These are phyloP conservation scores for Laupala kohalensis DNA, from an alignment of 1,140 invertebrate species.

Conservation along the genomic window DNA sequence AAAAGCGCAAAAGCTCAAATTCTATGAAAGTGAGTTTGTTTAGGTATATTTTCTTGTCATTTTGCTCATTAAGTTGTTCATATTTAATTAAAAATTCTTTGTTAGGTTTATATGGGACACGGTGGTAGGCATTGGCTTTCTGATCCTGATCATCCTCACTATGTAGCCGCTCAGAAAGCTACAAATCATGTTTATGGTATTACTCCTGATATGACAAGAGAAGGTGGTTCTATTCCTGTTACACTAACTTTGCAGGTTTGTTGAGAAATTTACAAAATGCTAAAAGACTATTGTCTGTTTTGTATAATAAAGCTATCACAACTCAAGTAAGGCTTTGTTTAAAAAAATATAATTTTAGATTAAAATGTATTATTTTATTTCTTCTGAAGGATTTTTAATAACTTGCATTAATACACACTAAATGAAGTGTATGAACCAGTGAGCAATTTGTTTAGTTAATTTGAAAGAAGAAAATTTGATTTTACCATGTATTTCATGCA, in stretches of 20 bases:
- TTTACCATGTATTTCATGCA: no score
- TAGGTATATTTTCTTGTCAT: neutral
- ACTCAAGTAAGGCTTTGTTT: no score
- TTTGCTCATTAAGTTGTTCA: neutral
- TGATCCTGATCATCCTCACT: slow-evolving; percentile 84
- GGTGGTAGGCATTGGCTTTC: slow-evolving; percentile 83
- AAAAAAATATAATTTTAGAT: no score
- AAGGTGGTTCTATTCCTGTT: slow-evolving; percentile 92
- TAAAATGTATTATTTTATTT: no score
- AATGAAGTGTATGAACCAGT: no score
- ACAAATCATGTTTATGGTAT: slow-evolving; percentile 82
- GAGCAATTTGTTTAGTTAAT: no score
- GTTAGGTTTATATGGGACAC: slow-evolving; percentile 48
- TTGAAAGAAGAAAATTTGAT: no score
- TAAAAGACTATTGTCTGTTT: no score
- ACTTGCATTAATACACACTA: no score
- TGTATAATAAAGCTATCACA: no score
- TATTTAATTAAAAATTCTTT: neutral
- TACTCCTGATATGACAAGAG: slow-evolving; percentile 86
- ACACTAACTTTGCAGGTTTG: slow-evolving; percentile 64
- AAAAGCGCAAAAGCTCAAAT: slow-evolving; percentile 68
- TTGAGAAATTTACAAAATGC: no score
- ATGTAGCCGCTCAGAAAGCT: slow-evolving; percentile 73
- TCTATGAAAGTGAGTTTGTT: slow-evolving; percentile 51
- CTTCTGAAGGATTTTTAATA: no score